These are phyloP conservation scores for Cryptoprocta ferox DNA, from an alignment of 2,797 vertebrate genomes.

Conservation along the genomic window DNA sequence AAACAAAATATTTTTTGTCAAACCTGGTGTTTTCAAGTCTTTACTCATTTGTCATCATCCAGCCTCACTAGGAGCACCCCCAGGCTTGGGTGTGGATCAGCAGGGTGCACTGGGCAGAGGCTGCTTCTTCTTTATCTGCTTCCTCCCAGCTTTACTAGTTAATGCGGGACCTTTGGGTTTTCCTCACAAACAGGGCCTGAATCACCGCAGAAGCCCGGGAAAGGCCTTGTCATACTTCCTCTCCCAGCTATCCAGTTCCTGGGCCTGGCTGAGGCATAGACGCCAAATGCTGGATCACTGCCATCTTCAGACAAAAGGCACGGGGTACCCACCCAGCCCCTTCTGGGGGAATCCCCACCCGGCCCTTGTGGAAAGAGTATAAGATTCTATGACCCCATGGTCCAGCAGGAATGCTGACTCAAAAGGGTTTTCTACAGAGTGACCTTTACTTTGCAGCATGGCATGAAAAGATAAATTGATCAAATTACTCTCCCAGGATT, in stretches of 20 bases:
- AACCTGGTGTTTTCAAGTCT: slow-evolving; percentile 8
- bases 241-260: not conserved
- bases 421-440: not conserved
- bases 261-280: not conserved
- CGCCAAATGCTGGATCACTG: not conserved
- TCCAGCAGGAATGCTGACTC: not conserved
- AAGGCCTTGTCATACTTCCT: not conserved
- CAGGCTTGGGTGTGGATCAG: not conserved
- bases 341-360: not conserved
- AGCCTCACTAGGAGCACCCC: not conserved
- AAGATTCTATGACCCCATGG: not conserved
- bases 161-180: not conserved
- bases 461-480: not conserved
- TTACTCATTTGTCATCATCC: not conserved
- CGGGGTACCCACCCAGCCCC: not conserved
- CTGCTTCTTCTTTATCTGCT: not conserved
- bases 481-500: not conserved
- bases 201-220: not conserved
- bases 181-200: not conserved
- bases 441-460: not conserved
- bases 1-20: slow-evolving; percentile 36
- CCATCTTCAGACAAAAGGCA: not conserved
- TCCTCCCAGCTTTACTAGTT: not conserved
- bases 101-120: no score
- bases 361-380: not conserved